These are phyloP conservation scores for Ochropacha duplaris DNA, from an alignment of 2,888 invertebrate genomes.

Conservation along the genomic window DNA sequence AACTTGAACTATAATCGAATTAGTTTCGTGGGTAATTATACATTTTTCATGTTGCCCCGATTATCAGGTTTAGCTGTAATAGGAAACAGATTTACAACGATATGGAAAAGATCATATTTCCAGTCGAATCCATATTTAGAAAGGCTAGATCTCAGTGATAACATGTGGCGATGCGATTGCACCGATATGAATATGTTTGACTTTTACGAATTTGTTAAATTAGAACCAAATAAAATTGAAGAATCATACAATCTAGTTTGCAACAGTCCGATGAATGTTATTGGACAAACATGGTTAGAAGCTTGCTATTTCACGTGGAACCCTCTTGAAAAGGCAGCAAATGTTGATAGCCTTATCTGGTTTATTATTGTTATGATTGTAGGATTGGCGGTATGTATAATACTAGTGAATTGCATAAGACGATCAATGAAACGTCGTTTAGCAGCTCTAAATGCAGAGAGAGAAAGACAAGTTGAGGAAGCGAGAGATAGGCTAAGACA, in stretches of 20 bases:
- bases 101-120: constrained; percentile 84
- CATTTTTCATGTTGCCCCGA: constrained; percentile 84
- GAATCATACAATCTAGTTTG: constrained; percentile 83
- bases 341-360: constrained; percentile 81
- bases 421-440: constrained; percentile 81
- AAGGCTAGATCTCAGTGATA: constrained; percentile 85
- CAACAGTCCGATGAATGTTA: constrained; percentile 84
- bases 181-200: constrained; percentile 81
- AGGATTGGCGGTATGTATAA: constrained; percentile 78
- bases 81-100: constrained; percentile 87
- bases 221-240: constrained; percentile 80
- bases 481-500: constrained; percentile 82
- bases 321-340: constrained; percentile 59
- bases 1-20: constrained; percentile 85
- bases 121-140: constrained; percentile 82
- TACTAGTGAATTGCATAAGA: constrained; percentile 80
- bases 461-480: constrained; percentile 81
- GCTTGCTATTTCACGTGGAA: constrained; percentile 87
- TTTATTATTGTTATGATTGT: constrained; percentile 82
- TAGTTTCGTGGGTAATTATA: constrained; percentile 83
- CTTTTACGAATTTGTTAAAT: constrained; percentile 84
- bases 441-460: constrained; percentile 74
- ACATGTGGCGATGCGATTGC: constrained; percentile 91
- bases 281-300: constrained; percentile 86
- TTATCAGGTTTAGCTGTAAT: constrained; percentile 85